A percentile compares a stretch with the other conserved stretches of the same genome.
These are phyloP conservation scores for Hemiscyllium ocellatum DNA, from an alignment of 2,113 vertebrate genomes.

Conservation along the genomic window DNA sequence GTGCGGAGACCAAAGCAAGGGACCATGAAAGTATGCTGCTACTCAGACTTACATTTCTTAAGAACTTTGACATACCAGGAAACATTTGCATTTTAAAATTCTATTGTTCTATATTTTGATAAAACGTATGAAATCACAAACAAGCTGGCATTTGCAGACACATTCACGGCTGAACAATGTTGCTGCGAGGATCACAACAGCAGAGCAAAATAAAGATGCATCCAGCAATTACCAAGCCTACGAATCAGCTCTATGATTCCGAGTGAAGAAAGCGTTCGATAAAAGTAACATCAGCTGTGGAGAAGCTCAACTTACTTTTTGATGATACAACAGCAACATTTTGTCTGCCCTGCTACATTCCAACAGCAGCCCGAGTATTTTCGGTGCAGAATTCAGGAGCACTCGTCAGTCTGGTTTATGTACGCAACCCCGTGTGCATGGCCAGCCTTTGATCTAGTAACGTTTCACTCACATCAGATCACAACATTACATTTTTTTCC, in stretches of 20 bases:
- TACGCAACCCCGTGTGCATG: slow-evolving; percentile 34
- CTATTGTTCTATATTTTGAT: not conserved
- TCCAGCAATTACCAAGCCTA: not conserved
- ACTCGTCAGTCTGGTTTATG: slow-evolving; percentile 32
- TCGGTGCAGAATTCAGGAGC: not conserved
- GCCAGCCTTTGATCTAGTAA: slow-evolving; percentile 39
- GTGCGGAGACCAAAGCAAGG: not conserved
- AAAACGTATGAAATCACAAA: not conserved
- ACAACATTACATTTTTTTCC: not conserved
- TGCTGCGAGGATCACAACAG: not conserved
- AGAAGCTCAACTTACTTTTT: slow-evolving; percentile 36
- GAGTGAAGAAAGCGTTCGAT: not conserved
- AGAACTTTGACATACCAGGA: not conserved
- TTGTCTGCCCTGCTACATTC: not conserved
- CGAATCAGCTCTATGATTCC: not conserved
- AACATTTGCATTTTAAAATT: not conserved
- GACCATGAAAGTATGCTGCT: not conserved
- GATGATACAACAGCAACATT: not conserved
- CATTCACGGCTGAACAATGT: not conserved
- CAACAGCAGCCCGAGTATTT: slow-evolving; percentile 34
- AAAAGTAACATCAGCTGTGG: not conserved
- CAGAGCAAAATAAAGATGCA: not conserved
- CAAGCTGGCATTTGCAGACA: not conserved
- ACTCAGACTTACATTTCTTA: not conserved
- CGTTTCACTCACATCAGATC: slow-evolving; percentile 38